Percentiles rank a stretch among this genome's conserved stretches.
Conservation (phyloP, 1,140 invertebrate genomes). For the Trichonephila inaurata region DNA sequence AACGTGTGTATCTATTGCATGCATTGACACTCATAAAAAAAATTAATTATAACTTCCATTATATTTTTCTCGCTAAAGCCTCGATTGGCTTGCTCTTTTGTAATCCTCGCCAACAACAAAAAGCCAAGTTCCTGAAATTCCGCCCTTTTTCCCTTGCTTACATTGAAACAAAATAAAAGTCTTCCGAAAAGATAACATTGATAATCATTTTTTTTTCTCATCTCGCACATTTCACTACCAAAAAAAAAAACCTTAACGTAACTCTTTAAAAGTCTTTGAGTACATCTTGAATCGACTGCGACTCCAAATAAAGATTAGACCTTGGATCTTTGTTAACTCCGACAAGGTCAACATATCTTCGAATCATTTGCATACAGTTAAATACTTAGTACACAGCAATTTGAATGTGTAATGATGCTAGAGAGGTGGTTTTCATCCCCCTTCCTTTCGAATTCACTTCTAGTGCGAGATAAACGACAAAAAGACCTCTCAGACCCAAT, state of each 20-base stretch:
- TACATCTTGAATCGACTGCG: conserved; percentile 24
- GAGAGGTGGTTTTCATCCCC: background rate
- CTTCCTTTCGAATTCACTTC: background rate
- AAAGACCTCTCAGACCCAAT: background rate
- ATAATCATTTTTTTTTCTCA: background rate
- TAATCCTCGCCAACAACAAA: background rate
- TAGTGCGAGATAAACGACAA: background rate
- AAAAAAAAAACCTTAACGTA: background rate
- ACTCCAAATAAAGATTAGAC: conserved; percentile 11
- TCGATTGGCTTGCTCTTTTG: background rate
- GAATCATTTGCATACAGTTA: conserved; percentile 53
- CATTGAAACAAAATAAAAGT: background rate
- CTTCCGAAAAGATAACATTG: background rate
- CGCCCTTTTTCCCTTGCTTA: background rate
- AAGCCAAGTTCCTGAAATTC: background rate
- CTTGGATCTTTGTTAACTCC: conserved; percentile 23
- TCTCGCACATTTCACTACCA: background rate
- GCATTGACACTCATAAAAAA: background rate
- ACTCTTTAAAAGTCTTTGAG: conserved; percentile 29
- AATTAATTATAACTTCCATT: conserved; percentile 4
- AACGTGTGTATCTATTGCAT: no score
- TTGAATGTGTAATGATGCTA: conserved; percentile 42
- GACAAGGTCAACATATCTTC: conserved; percentile 44
- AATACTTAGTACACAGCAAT: conserved; percentile 5
- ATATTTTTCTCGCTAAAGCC: background rate